Base-by-base conservation (phyloP, 2,888 invertebrate species). In the Trichopria drosophilae region DNA sequence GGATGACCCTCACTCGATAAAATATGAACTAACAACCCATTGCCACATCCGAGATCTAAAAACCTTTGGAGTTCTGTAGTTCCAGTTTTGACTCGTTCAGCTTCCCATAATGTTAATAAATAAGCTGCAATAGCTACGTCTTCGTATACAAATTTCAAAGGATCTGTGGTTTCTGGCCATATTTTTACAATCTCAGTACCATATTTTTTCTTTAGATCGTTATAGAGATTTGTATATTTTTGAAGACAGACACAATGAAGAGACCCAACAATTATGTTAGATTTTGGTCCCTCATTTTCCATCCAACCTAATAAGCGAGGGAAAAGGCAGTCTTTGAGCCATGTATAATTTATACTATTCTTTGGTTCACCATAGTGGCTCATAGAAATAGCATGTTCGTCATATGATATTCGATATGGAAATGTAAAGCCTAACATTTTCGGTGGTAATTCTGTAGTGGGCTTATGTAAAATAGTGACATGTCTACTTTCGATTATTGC, bases 31-130 rank as follows among this genome's bases (percentile, higher is more conserved):
- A 98, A 77, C 19, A 97, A 79, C 10, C 99, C 99, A 80, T 99
- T 99, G 0, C 99, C 98, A 81, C 98, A 99, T 1, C 99, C 98
- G 44, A 97, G 80, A 76, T 99, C 98, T 0, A 95, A 85, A 81
- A 97, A 98, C 3, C 80, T 81, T 65, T 83, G 84, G 51, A 71
- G 62, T 35, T 66, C 59, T 4, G 73, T 54, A 6, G 64, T 47
- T 32, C 77, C 76, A 20, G 66, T 74, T n/a, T 71, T 64, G 5
- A 67, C 63, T 47, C 80, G 74, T 59, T 83, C 82, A 36, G 78
- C 72, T 60, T 85, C 81, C 94, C 94, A 96, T 0, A 95, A 67
- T 2, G 88, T 76, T 42, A 93, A 78, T 32, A 96, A 77, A 73
- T 95, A 96, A 9, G 90, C 80, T 5, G 93, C 92, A 65, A 98